Percentiles rank a stretch among this genome's conserved stretches.
phyloP scores from a whole-genome alignment of 2,113 vertebrate species.

The Upupa epops region DNA sequence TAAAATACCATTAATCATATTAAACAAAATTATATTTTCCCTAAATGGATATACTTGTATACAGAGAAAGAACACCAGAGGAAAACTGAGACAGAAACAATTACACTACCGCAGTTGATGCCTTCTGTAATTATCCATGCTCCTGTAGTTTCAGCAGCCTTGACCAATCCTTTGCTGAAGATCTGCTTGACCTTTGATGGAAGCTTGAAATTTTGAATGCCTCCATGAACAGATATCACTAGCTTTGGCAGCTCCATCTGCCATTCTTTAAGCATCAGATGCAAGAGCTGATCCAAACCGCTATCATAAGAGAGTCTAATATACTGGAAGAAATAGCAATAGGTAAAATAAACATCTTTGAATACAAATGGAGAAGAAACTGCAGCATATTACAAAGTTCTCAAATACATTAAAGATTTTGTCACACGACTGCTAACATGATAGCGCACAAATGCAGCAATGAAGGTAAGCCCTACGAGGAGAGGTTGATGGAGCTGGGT shows the following conservation, averaged over 20 bases:
- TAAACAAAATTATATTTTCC: not conserved
- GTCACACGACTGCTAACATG: not conserved
- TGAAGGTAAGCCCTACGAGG: no score
- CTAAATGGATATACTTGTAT: not conserved
- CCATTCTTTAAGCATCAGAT: constrained; percentile 94
- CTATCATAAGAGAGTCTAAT: constrained; percentile 89
- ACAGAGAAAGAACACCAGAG: not conserved
- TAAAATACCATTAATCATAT: not conserved
- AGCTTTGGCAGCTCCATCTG: constrained; percentile 95
- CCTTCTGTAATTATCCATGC: constrained; percentile 97
- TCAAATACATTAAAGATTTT: not conserved
- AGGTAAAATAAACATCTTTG: not conserved
- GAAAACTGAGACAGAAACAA: not conserved
- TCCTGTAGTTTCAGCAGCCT: constrained; percentile 90
- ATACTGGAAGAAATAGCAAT: constrained; percentile 77
- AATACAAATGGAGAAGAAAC: not conserved
- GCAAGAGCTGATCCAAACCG: constrained; percentile 82
- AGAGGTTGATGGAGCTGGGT: no score
- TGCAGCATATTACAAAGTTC: not conserved
- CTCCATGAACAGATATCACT: constrained; percentile 91
- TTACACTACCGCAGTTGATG: constrained; percentile 85
- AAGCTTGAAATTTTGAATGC: constrained; percentile 88
- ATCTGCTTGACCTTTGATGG: constrained; percentile 84
- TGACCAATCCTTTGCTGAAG: constrained; percentile 90
- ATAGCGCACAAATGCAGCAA: not conserved